Evolutionary conservation across 1,140 invertebrate genomes (phyloP), one percentile per base, ranked within the genome.

Genomic region (Aleiodes sp.): DNA sequence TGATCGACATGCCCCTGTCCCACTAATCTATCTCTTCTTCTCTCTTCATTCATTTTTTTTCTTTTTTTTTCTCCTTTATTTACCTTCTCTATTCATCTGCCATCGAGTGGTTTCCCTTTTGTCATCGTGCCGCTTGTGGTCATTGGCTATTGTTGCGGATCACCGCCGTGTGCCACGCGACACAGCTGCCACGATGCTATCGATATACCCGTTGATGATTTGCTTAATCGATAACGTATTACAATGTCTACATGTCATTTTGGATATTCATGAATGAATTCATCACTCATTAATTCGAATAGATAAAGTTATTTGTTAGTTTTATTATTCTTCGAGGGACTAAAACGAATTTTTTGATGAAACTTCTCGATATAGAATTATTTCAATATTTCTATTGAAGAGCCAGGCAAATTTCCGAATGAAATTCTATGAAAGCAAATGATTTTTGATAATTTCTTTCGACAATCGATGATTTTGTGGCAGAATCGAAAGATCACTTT

Each of bases 111-210:
- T 68, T 33, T 39, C 57, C 33, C 61, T 68, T 68, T 59, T 70
- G 57, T 43, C 56, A 60, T 70, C 6, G 28, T 29, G 29, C 28
- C 8, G 33, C 19, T 52, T 29, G 28, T 26, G 56, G 19, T 46
- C 21, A 63, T 70, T 65, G 43, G 71, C 71, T 75, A 79, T 77
- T 78, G 75, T 79, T 77, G 75, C 70, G 73, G 74, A 77, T 77
- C 68, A 70, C 73, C 76, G 31, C 73, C 75, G 19, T 62, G 68
- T 52, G 74, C 74, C 76, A 77, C 78, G 76, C 76, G 75, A 76
- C 76, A 80, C 56, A 59, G 56, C 56, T 59, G 56, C 28, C 56
- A 59, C 28, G 75, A 73, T 80, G 78, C 68, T 67, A 52, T 52
- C 46, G 46, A 52, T 52, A 52, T 52, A 12, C 46, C 46, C 26